A percentile compares a stretch with the other conserved stretches of the same genome.
phyloP scores from a whole-genome alignment of 2,888 invertebrate species.

The Teleogryllus oceanicus region DNA sequence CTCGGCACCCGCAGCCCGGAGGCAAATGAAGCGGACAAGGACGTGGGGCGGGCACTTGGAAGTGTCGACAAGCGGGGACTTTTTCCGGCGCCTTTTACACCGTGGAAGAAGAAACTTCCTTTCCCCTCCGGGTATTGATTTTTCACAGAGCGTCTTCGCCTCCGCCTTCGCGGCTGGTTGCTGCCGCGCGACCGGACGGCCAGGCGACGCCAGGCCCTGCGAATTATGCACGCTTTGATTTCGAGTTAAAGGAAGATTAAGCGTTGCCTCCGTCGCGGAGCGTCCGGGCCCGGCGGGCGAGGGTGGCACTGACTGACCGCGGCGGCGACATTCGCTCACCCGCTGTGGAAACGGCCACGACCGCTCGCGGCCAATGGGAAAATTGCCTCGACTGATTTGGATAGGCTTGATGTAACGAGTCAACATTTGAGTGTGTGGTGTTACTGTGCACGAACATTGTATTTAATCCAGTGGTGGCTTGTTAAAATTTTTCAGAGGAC shows the following conservation, averaged over 20 bases:
- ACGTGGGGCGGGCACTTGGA: background rate
- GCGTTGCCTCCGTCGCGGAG: background rate
- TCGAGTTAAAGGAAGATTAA: background rate
- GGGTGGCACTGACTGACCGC: no score
- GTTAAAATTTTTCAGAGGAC: no score
- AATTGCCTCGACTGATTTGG: no score
- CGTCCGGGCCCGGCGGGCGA: no score
- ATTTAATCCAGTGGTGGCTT: no score
- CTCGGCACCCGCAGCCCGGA: background rate
- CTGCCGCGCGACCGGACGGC: background rate
- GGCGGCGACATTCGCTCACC: no score
- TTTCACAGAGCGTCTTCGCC: background rate
- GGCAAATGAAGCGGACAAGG: background rate
- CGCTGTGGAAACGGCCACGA: no score
- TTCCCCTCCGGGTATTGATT: background rate
- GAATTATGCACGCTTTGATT: constrained; percentile 18
- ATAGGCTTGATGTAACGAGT: no score
- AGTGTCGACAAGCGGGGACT: background rate
- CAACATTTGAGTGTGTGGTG: no score
- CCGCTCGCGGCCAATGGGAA: no score
- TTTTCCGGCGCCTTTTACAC: background rate
- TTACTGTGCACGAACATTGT: no score
- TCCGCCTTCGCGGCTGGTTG: background rate
- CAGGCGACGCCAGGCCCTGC: background rate
- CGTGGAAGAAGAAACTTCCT: background rate